Evolutionary conservation across 1,140 invertebrate species (phyloP).

Genomic region (Gryon sp.): DNA sequence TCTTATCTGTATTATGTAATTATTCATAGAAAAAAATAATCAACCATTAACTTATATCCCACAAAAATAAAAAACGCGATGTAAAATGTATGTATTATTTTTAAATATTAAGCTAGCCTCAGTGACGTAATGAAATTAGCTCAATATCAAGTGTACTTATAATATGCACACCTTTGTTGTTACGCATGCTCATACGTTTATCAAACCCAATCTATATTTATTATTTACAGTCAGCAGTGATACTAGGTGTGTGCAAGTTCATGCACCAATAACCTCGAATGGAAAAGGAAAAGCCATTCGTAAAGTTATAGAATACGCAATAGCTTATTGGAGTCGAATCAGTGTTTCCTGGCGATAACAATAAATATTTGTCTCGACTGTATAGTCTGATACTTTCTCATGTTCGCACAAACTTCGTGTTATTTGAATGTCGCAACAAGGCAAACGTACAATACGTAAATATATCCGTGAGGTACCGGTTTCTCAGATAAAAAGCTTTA

Average conservation of each 20-base stretch:
- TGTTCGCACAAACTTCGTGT: slow-evolving; percentile 2
- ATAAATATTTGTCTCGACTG: slow-evolving; percentile 4
- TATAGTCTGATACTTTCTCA: slow-evolving; percentile 16
- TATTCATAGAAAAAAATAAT: too few relatives aligned
- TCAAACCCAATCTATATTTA: slow-evolving; percentile 52
- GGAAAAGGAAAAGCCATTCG: slow-evolving; percentile 40
- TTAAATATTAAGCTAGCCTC: slow-evolving; percentile 17
- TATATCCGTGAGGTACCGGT: not conserved
- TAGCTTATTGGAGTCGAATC: slow-evolving; percentile 36
- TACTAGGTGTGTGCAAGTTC: slow-evolving; percentile 35
- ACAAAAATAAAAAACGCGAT: too few relatives aligned
- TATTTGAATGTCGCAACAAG: slow-evolving; percentile 5
- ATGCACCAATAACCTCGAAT: slow-evolving; percentile 57
- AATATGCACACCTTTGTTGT: slow-evolving; percentile 31
- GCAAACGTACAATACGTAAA: slow-evolving; percentile 1
- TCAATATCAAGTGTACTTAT: slow-evolving; percentile 9
- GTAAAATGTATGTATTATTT: too few relatives aligned
- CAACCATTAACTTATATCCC: too few relatives aligned
- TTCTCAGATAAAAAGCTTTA: slow-evolving; percentile 9
- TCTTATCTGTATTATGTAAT: too few relatives aligned
- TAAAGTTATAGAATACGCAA: slow-evolving; percentile 33
- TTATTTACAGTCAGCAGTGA: slow-evolving; percentile 48
- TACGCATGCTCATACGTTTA: slow-evolving; percentile 38
- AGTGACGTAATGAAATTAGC: slow-evolving; percentile 31
- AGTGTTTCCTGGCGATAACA: slow-evolving; percentile 28